These are phyloP conservation scores for Eilema caniola DNA, from an alignment of 2,888 invertebrate genomes.

Conservation along the genomic window DNA sequence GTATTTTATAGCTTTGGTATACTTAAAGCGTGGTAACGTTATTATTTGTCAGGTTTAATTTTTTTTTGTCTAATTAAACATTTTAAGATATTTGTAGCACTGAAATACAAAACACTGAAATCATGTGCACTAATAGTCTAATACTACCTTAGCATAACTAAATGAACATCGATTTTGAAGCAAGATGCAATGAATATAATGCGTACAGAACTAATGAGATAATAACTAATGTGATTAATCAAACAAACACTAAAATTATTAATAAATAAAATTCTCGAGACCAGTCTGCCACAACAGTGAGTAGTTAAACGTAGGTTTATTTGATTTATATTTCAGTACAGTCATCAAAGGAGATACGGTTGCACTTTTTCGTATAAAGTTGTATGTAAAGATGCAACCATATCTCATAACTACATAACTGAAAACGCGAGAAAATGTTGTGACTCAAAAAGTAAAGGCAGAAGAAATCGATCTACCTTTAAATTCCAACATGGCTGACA, in stretches of 20 bases:
- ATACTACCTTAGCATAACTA: not conserved
- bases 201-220: slow-evolving; percentile 28
- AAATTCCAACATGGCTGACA: no score
- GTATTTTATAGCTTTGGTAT: not conserved
- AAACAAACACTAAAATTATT: slow-evolving; percentile 27
- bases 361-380: no score
- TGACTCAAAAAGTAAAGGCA: no score
- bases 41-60: no score
- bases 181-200: slow-evolving; percentile 38
- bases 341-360: no score
- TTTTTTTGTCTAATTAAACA: no score
- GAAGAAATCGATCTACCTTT: no score
- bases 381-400: no score
- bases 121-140: not conserved
- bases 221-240: slow-evolving; percentile 18
- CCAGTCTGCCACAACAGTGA: slow-evolving; percentile 33
- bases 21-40: no score
- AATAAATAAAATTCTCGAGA: slow-evolving; percentile 31
- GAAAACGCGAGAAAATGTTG: no score
- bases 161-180: slow-evolving; percentile 26
- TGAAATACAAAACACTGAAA: not conserved
- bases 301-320: slow-evolving; percentile 19
- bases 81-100: not conserved
- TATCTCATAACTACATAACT: no score
- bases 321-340: slow-evolving; percentile 17